Evolutionary conservation across 2,113 vertebrate genomes (phyloP).

Genomic region (Prinia subflava): DNA sequence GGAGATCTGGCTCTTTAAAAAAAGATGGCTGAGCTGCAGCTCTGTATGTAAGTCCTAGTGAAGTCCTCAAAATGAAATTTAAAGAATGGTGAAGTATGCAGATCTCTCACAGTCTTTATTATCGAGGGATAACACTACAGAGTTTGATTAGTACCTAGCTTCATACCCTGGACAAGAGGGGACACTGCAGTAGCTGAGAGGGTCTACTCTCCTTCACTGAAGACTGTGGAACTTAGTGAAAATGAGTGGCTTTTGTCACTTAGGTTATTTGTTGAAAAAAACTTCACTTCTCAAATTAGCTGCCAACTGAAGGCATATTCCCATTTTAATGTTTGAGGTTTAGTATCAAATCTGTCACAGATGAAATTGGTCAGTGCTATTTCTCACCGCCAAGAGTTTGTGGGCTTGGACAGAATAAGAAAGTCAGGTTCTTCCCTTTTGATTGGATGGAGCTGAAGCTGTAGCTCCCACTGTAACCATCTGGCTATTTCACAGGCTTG

Average conservation of each 20-base stretch:
- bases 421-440: not conserved
- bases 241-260: not conserved
- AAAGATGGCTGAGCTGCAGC: not conserved
- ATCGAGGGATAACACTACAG: not conserved
- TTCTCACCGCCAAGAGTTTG: not conserved
- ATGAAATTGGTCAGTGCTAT: not conserved
- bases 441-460: rapidly evolving
- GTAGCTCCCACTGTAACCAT: not conserved
- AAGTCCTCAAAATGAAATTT: not conserved
- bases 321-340: not conserved
- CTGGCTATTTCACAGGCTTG: not conserved
- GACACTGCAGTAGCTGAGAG: not conserved
- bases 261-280: not conserved
- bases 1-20: not conserved
- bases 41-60: not conserved
- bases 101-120: not conserved
- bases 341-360: not conserved
- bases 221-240: not conserved
- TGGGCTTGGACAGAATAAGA: not conserved
- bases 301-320: not conserved
- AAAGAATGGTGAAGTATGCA: not conserved
- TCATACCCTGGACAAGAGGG: not conserved
- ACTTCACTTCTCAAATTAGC: not conserved
- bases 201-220: not conserved
- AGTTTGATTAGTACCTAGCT: not conserved